phyloP scores from a whole-genome alignment of 2,797 vertebrate genomes.

The Lates japonicus region DNA sequence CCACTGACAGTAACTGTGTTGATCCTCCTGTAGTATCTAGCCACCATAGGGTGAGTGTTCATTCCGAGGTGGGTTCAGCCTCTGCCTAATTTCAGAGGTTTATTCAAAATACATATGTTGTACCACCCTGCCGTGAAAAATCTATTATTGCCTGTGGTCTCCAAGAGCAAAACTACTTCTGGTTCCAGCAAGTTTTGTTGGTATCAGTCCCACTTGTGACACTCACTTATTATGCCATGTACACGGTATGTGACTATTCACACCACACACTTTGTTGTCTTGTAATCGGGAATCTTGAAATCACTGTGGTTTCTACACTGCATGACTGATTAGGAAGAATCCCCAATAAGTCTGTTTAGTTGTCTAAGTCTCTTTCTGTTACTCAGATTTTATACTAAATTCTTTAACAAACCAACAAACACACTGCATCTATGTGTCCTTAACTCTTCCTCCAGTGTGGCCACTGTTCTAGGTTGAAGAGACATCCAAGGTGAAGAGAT shows the following conservation, averaged over 20 bases:
- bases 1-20: background rate
- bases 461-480: constrained; percentile 8
- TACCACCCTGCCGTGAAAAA: background rate
- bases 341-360: too few species aligned
- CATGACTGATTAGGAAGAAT: too few species aligned
- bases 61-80: background rate
- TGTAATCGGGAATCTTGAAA: too few species aligned
- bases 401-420: background rate
- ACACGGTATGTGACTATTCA: background rate
- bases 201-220: background rate
- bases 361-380: background rate
- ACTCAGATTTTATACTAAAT: background rate
- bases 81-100: background rate
- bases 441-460: background rate
- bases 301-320: too few species aligned
- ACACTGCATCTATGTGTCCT: background rate
- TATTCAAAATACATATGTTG: background rate
- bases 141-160: background rate
- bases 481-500: constrained; percentile 11
- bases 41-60: background rate
- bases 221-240: background rate
- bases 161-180: background rate
- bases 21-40: background rate
- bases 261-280: too few species aligned
- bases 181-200: background rate